Base-by-base conservation (phyloP, 2,797 vertebrate genomes). In the Pseudochromis fuscus region DNA sequence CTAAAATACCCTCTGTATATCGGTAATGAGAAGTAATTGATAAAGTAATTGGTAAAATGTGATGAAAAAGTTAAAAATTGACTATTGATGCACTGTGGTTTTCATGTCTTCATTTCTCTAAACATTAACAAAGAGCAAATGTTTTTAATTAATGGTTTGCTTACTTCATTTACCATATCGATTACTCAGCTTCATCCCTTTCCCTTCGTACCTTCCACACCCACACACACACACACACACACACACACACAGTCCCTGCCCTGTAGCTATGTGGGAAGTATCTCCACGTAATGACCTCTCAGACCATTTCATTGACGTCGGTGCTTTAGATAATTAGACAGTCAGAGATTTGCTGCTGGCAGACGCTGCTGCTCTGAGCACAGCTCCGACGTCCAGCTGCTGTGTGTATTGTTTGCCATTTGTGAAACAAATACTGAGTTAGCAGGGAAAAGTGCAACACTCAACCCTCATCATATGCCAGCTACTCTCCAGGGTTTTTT, bases 261-360 rank as follows among this genome's bases (percentile, higher is more conserved):
- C 72, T 1, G 50, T 61, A 81, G 81, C 82, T 82, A 55, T 70
- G 57, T 42, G 63, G 83, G 71, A 58, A 50, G 19, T 28, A 12
- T 71, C 59, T 44, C 66, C 0, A 15, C 71, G 60, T 68, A 78
- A 80, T 62, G 55, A 81, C 82, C 75, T 67, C 72, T 79, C 57
- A 49, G 63, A 60, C 78, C 63, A 53, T 61, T 84, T 75, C 58
- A 66, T 72, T 58, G 45, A 69, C 62, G 38, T 25, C 48, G 4
- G 23, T n/a, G 16, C 51, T 72, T 51, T 72, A 56, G 65, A 50
- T 79, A 82, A 88, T 89, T 67, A 87, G 75, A 57, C 79, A 81
- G 82, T 87, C 79, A 73, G 45, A 71, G 45, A 62, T 57, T 33
- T 3, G 75, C 72, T 80, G 78, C 57, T 64, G 85, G 82, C 79